A percentile compares a stretch with the other conserved stretches of the same genome.
Conservation (phyloP, 2,113 vertebrate genomes). For the Turdus rufiventris region DNA sequence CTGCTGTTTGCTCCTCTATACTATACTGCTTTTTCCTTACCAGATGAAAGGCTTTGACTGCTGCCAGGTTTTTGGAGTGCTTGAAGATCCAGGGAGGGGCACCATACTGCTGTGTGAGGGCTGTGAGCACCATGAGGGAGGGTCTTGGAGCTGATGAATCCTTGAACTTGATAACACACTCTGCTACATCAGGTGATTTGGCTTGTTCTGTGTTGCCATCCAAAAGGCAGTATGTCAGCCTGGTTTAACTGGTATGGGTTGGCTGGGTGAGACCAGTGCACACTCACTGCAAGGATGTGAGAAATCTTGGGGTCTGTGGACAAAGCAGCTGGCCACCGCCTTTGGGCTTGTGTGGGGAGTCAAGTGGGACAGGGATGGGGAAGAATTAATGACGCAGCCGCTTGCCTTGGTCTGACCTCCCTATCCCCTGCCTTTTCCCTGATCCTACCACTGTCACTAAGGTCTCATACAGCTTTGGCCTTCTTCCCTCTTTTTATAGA, state of each 20-base stretch:
- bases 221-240: neutral
- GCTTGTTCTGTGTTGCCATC: neutral
- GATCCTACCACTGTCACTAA: neutral
- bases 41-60: neutral
- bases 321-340: neutral
- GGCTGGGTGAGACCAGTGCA: neutral
- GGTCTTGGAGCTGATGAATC: neutral
- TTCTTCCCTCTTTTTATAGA: neutral
- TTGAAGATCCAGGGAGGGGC: neutral
- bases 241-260: neutral
- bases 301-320: neutral
- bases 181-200: neutral
- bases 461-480: neutral
- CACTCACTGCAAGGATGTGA: neutral
- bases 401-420: neutral
- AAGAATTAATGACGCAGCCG: neutral
- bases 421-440: neutral
- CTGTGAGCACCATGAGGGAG: fast-evolving
- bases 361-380: neutral
- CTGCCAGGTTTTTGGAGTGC: neutral
- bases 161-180: neutral
- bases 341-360: neutral
- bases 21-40: neutral
- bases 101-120: neutral
- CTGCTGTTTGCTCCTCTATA: neutral